A percentile compares a stretch with the other conserved stretches of the same genome.
phyloP scores from a whole-genome alignment of 2,888 invertebrate genomes.

The Rhagophthalmus giganteus region DNA sequence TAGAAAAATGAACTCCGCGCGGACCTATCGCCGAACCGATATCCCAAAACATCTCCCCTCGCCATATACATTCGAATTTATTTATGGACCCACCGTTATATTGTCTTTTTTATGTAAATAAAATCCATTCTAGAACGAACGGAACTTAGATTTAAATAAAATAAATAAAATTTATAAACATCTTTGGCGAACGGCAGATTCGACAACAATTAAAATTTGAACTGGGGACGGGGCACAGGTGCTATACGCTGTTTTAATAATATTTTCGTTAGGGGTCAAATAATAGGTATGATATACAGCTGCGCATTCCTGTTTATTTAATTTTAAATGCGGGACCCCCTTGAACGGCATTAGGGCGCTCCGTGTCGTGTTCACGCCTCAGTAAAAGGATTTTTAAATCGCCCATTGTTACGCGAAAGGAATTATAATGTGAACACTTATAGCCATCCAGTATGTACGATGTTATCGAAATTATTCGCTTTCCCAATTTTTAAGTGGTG shows the following conservation, averaged over 20 bases:
- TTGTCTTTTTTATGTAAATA: background rate
- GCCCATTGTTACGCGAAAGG: slow-evolving; percentile 34
- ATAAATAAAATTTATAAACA: background rate
- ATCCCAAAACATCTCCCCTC: background rate
- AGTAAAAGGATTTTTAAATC: slow-evolving; percentile 45
- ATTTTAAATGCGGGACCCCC: slow-evolving; percentile 45
- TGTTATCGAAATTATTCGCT: background rate
- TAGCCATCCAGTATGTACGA: background rate
- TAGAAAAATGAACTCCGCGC: background rate
- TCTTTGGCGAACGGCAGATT: too few relatives aligned
- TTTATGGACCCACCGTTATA: background rate
- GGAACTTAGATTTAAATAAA: background rate
- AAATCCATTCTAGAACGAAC: too few relatives aligned
- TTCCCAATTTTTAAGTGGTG: background rate
- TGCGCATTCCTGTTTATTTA: slow-evolving; percentile 49
- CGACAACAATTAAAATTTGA: slow-evolving; percentile 15
- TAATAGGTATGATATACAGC: slow-evolving; percentile 50
- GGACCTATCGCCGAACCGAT: background rate
- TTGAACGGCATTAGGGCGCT: slow-evolving; percentile 44
- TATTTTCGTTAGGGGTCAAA: slow-evolving; percentile 40
- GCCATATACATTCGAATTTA: background rate
- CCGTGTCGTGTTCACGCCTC: slow-evolving; percentile 44
- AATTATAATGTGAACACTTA: slow-evolving; percentile 29
- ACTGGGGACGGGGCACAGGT: slow-evolving; percentile 30
- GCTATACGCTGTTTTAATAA: slow-evolving; percentile 39